Base-by-base conservation (phyloP, 2,888 invertebrate genomes). In the Acholoe squamosa region DNA sequence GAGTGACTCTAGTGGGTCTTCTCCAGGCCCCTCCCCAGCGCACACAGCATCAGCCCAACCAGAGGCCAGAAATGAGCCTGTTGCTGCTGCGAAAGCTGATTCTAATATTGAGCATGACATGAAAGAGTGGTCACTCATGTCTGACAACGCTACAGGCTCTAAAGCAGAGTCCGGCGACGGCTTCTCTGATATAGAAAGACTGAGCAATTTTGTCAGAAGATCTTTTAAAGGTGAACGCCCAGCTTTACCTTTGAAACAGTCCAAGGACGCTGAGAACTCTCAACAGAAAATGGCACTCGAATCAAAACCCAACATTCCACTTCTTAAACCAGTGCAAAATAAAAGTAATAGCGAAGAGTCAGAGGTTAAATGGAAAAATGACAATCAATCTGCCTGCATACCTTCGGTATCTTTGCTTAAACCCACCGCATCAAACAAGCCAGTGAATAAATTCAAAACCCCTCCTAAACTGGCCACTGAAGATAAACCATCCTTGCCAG, bases 261-360 rank as follows among this genome's bases (percentile, higher is more conserved):
- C 86, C 0, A 86, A 86, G 28, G 86, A 86, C 28, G 86, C 54
- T 3, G 86, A 86, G 28, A 86, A 86, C 52, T 86, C 86, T 1
- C 86, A 86, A 31, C 52, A 56, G 33, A 80, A 80, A 43, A n/a
- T 80, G 43, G 80, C 80, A 43, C 80, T 80, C 12, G 80, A 80
- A 3, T 16, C 80, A 0, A 80, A 80, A 34, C 80, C 80, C 19
- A 80, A 80, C 25, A 43, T 80, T 19, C 80, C 80, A 34, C 34
- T 80, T 22, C n/a, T 43, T 16, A 80, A 71, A 16, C 71, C 71
- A 28, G 28, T 71, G 28, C 25, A 71, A 28, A 22, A 33, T 19
- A 51, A 84, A 33, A 84, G 19, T 84, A 10, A 84, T 22, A 34
- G 43, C 7, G 33, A 33, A 10, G 43, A 43, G 43, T 5, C 5